Base-by-base conservation (phyloP, 1,140 invertebrate species). In the Drosophila rhopaloa region DNA sequence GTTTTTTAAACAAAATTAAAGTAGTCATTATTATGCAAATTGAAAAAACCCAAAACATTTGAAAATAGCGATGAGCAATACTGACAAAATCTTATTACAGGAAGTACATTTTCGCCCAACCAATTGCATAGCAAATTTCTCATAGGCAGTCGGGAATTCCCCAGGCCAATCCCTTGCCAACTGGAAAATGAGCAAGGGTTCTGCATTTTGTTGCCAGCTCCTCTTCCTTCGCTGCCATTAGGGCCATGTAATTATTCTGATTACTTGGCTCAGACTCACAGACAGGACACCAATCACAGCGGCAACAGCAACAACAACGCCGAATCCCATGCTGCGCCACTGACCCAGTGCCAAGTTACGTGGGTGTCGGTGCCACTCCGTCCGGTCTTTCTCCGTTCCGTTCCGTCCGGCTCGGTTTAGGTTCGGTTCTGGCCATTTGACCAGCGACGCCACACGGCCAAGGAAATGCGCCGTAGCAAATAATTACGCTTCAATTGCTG, bases 401-500 rank as follows among this genome's bases (percentile, higher is more conserved):
- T 35, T 57, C 38, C 40, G 11, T 43, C 48, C 41, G 46, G 53
- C 53, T 57, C 38, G 38, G 50, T 50, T 53, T 40, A 29, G 43
- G 47, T 37, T 48, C 24, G 53, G 58, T 76, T 78, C 51, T 68
- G 75, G 67, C 48, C 66, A 77, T 70, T 85, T 78, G 72, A 79
- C 75, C 66, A 75, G 68, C 63, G 65, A 78, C 81, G 82, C 79
- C 77, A 78, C 81, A 71, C 59, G 83, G 83, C 60, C 47, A 38
- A 44, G 61, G 83, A 86, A 86, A 86, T 88, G 83, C 83, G 83
- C 67, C 83, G 76, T 78, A 88, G 76, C 79, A 85, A 88, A 80
- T 89, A 88, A 88, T 80, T 88, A 88, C 83, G 84, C 79, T 83
- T 89, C 83, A 89, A 88, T 89, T 88, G 84, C 59, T 62, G 78